phyloP scores from a whole-genome alignment of 2,888 invertebrate species.

The Eupithecia exiguata region DNA sequence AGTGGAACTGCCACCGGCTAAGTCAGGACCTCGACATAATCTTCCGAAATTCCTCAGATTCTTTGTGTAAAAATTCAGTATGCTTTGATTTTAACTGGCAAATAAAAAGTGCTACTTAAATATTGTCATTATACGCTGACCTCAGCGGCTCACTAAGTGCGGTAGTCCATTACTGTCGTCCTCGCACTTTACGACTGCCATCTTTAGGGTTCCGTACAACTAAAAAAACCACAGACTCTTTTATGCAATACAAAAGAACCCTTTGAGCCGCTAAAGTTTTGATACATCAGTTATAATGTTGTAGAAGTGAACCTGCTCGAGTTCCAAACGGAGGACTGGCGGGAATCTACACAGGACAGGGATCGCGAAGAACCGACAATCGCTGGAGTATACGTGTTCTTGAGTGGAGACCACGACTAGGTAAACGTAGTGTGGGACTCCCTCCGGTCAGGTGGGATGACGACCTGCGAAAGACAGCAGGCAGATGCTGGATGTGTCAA shows the following conservation, averaged over 20 bases:
- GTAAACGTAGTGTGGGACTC: too few species aligned
- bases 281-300: background rate
- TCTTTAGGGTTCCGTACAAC: conserved; percentile 35
- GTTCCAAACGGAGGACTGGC: background rate
- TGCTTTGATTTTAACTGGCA: conserved; percentile 33
- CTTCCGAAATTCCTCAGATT: conserved; percentile 3
- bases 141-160: conserved; percentile 59
- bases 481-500: too few species aligned
- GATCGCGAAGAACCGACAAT: too few species aligned
- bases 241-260: background rate
- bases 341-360: background rate
- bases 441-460: too few species aligned
- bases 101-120: conserved; percentile 55
- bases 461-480: too few species aligned
- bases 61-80: conserved; percentile 31
- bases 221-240: background rate
- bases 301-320: background rate
- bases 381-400: too few species aligned
- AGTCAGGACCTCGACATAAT: background rate
- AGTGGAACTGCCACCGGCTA: background rate
- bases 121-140: conserved; percentile 53
- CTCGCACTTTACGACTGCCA: conserved; percentile 63
- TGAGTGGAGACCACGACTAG: too few species aligned
- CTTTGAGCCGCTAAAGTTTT: background rate
- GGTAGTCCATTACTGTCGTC: conserved; percentile 65